Evolutionary conservation across 2,113 vertebrate species (phyloP).

Genomic region (Mus spicilegus): DNA sequence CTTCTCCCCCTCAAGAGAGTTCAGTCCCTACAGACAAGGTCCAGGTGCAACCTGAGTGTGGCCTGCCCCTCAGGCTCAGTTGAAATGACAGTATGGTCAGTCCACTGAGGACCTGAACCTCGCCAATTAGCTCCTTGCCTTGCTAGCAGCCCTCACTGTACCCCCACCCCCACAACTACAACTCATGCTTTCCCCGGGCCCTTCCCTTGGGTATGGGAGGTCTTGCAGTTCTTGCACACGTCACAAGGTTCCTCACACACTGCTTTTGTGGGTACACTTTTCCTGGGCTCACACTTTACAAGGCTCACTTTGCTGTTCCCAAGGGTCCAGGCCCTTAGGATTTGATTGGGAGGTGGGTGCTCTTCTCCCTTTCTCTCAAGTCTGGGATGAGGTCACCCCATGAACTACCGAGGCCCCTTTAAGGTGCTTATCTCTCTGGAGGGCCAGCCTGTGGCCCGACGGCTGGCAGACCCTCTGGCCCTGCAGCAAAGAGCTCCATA

Average conservation of each 20-base stretch:
- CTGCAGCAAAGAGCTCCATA: background rate
- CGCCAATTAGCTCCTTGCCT: background rate
- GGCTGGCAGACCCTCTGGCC: background rate
- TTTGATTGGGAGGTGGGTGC: background rate
- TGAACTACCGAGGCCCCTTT: background rate
- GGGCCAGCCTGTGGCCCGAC: background rate
- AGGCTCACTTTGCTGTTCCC: background rate
- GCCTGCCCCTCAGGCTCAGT: background rate
- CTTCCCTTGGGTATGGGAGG: too few species aligned
- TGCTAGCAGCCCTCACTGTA: background rate
- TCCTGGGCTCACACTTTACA: background rate
- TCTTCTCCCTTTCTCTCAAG: background rate
- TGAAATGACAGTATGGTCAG: background rate
- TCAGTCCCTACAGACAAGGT: background rate
- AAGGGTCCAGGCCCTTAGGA: background rate
- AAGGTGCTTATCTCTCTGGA: background rate
- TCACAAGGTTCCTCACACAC: background rate
- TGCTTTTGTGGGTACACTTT: background rate
- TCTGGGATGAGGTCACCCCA: background rate
- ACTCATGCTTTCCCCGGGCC: background rate
- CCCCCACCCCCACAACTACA: background rate
- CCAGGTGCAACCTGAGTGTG: background rate
- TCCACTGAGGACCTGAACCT: background rate
- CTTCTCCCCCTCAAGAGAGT: background rate
- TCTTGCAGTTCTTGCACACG: accelerated